Base-by-base conservation (phyloP, 2,888 invertebrate species). In the Cephonodes hylas region DNA sequence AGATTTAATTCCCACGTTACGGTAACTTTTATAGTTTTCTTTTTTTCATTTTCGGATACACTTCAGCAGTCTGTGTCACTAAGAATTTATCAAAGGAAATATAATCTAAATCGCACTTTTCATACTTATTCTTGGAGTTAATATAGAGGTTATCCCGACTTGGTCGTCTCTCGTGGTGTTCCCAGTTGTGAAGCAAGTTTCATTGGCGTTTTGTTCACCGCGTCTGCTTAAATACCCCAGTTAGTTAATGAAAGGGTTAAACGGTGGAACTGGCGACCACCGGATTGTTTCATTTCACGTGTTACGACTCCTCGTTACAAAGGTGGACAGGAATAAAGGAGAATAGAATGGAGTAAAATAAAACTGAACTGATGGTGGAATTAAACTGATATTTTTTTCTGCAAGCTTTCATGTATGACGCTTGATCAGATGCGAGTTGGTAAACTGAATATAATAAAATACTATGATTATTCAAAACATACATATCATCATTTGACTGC, bases 241-340 rank as follows among this genome's bases (percentile, higher is more conserved):
- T 46, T 46, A 46, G 46, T 27, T 53, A 53, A 53, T 53, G 27
- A 53, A 31, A 53, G 53, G 53, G 53, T 53, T 31, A 53, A 53
- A 53, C 53, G 2, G 27, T 7, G 53, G 20, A 18, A 4, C 18
- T 31, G 53, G 10, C 31, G 27, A 31, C 45, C 45, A 13, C 45
- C 10, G 31, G n/a, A 27, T 46, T 46, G 23, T 53, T 53, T 53
- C 27, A 53, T 27, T 53, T 53, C 18, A 18, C 15, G 31, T 31
- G 20, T 22, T 13, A 10, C 31, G 27, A 53, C 53, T 53, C 8
- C 15, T 31, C 18, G 31, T 53, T 48, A 48, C 25, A 27, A n/a
- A n/a, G n/a, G 25, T 7, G 48, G 27, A n/a, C 27, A 48, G 15
- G 15, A 6, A n/a, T 25, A 20, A 6, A 20, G 13, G 13, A 22